Conservation (phyloP, 1,140 invertebrate genomes). For the Pectinophora gossypiella region DNA sequence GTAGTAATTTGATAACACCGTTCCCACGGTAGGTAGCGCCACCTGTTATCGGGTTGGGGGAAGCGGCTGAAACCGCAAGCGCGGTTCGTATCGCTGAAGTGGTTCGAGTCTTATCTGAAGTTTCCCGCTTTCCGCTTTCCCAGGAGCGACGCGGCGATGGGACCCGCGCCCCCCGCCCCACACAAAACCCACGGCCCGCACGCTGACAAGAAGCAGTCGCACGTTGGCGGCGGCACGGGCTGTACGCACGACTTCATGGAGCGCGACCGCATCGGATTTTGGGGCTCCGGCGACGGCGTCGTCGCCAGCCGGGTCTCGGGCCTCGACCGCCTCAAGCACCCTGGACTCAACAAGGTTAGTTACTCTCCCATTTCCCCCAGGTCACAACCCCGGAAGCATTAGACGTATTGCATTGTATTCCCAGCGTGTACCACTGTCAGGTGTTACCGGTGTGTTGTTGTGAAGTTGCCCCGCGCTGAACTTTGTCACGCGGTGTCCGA, state of each 20-base stretch:
- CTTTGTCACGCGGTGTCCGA: conserved; percentile 23
- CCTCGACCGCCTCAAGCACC: conserved; percentile 85
- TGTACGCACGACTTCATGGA: conserved; percentile 65
- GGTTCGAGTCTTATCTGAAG: too few species aligned
- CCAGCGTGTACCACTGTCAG: too few species aligned
- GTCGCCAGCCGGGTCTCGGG: conserved; percentile 75
- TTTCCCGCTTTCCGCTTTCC: conserved; percentile 69
- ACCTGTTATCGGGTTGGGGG: conserved; percentile 55
- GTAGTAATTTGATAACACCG: too few species aligned
- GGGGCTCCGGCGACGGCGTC: conserved; percentile 76
- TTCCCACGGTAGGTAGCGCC: conserved; percentile 35
- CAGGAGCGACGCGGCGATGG: conserved; percentile 67
- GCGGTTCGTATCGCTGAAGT: conserved; percentile 49
- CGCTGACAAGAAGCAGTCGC: conserved; percentile 50
- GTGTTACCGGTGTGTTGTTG: conserved; percentile 26
- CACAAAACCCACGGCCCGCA: conserved; percentile 45
- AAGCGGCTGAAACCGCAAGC: conserved; percentile 34
- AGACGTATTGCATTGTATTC: too few species aligned
- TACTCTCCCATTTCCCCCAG: conserved; percentile 19
- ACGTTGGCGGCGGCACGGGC: conserved; percentile 30
- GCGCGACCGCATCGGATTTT: conserved; percentile 79
- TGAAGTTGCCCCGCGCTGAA: conserved; percentile 31
- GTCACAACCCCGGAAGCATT: conserved; percentile 23
- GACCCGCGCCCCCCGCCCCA: conserved; percentile 58
- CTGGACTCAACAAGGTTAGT: conserved; percentile 85